phyloP scores from a whole-genome alignment of 1,140 invertebrate genomes.

The Aphaenogaster rudis region DNA sequence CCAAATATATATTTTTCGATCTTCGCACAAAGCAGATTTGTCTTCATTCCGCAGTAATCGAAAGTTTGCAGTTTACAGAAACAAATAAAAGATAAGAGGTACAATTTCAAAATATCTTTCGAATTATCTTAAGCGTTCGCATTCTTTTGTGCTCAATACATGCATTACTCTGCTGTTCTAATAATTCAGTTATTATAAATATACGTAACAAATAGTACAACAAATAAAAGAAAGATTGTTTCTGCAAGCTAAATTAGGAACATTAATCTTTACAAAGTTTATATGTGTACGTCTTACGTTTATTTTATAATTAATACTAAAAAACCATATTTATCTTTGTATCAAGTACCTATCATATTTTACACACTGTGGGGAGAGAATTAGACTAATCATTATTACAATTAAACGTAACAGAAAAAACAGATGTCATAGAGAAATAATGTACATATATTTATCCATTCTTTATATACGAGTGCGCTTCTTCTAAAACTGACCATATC shows the following conservation, averaged over 20 bases:
- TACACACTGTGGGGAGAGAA: constrained; percentile 10
- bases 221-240: constrained; percentile 38
- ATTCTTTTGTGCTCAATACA: constrained; percentile 64
- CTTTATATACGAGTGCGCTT: neutral
- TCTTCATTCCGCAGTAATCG: neutral
- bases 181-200: constrained; percentile 21
- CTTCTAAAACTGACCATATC: constrained; percentile 26
- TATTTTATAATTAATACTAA: constrained; percentile 24
- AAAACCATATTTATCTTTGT: constrained; percentile 18
- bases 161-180: constrained; percentile 56
- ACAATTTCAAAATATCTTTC: constrained; percentile 29
- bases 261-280: constrained; percentile 12
- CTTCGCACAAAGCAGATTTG: neutral
- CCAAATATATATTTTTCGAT: constrained; percentile 45
- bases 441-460: constrained; percentile 23
- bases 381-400: constrained; percentile 28
- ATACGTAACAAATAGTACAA: constrained; percentile 30
- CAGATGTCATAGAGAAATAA: constrained; percentile 16
- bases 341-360: constrained; percentile 27
- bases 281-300: neutral
- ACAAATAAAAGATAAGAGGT: constrained; percentile 9
- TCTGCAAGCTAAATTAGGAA: constrained; percentile 28
- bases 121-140: neutral
- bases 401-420: constrained; percentile 48
- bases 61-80: constrained; percentile 27